Evolutionary conservation across 2,797 vertebrate species (phyloP), one percentile per base, ranked within the genome.

Genomic region (Delichon dasypus): DNA sequence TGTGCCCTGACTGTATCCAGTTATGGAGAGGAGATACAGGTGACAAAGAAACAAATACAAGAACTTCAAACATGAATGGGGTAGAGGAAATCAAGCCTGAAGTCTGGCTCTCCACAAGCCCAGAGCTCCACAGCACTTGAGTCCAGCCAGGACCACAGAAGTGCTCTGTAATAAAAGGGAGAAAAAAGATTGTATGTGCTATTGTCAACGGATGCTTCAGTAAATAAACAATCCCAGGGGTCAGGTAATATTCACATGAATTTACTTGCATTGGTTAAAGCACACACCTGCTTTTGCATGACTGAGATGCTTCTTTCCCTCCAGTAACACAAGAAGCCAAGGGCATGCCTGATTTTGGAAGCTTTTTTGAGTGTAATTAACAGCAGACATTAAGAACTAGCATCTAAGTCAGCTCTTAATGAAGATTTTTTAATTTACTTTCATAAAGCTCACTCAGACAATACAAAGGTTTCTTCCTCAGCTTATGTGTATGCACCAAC

Each of bases 361-460:
- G 45, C 16, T 14, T 73, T 82, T 93, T 71, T 67, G 23, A 38
- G 21, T 50, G 11, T n/a, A 60, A 79, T 67, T 88, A 92, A 82
- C 30, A 93, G 48, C 57, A 80, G 51, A 73, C 0, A 2, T 78
- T 62, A 92, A 57, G 45, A 77, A 65, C 19, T 17, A n/a, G 53
- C 77, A 70, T 48, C n/a, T 70, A 90, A 87, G 26, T 71, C 65
- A 64, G 40, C 15, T 86, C 45, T 40, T 45, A 48, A 73, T 26
- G 21, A 15, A 72, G 26, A 70, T 36, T 82, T 91, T 68, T 34
- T 51, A 76, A 85, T 77, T 90, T 67, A 75, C 34, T 80, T 29
- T 65, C 72, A 61, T 25, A 44, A 62, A 87, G 36, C 45, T 85
- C 65, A 53, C 61, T 50, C 36, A 48, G 45, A 65, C 34, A 44